A percentile compares a stretch with the other conserved stretches of the same genome.
Conservation (phyloP, 2,797 vertebrate species). For the Karalla daura region DNA sequence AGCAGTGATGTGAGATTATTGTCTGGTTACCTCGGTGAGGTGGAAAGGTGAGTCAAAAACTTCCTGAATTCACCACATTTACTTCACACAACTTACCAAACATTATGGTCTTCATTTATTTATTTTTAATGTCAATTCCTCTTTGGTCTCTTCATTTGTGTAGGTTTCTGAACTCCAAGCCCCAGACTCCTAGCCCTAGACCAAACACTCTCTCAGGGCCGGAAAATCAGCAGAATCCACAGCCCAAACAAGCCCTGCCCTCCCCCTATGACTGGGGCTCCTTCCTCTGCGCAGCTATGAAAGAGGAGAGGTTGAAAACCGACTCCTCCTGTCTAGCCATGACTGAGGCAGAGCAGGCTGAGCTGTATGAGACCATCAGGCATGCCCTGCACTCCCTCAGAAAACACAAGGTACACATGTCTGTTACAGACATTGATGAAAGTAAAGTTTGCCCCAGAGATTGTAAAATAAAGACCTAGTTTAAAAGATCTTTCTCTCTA, state of each 20-base stretch:
- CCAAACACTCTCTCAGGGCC: conserved; percentile 90
- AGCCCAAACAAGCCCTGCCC: conserved; percentile 89
- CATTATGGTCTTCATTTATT: not conserved
- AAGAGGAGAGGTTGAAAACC: conserved; percentile 90
- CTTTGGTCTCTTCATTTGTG: conserved; percentile 5
- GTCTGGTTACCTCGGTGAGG: conserved; percentile 94
- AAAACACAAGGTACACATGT: conserved; percentile 93
- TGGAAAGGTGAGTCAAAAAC: conserved; percentile 85
- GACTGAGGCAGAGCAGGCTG: conserved; percentile 94
- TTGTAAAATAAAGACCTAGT: not conserved
- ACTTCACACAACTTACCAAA: not conserved
- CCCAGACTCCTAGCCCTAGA: conserved; percentile 88
- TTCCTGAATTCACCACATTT: not conserved
- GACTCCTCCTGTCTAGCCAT: conserved; percentile 93
- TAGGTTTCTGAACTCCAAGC: conserved; percentile 91
- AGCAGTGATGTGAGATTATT: conserved; percentile 94
- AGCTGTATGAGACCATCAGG: conserved; percentile 95
- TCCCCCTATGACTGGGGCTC: conserved; percentile 93
- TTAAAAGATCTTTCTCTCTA: not conserved
- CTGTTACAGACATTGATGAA: not conserved
- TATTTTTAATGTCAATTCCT: not conserved
- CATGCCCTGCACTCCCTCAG: conserved; percentile 96
- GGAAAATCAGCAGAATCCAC: conserved; percentile 87
- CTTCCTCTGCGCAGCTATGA: conserved; percentile 93
- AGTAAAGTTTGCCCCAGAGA: not conserved